These are phyloP conservation scores for Caenorhabditis inopinata DNA, from an alignment of 1,140 invertebrate species.

Conservation along the genomic window DNA sequence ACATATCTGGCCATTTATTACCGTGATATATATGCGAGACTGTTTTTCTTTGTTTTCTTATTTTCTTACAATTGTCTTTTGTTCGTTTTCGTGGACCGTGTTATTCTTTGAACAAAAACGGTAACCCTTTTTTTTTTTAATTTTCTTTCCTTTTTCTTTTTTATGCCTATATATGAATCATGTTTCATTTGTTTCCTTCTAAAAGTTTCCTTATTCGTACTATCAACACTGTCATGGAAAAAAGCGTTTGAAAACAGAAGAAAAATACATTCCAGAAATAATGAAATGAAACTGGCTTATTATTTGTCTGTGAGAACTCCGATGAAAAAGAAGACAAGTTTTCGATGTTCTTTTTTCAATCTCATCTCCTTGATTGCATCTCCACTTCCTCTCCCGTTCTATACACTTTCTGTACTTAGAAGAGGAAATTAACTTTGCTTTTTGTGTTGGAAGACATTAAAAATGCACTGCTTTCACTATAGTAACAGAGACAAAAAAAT, in stretches of 20 bases:
- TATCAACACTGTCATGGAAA: neutral
- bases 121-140: slow-evolving; percentile 8
- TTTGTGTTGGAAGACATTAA: neutral
- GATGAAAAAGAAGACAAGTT: neutral
- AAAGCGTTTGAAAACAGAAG: neutral
- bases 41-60: neutral
- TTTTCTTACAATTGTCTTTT: neutral
- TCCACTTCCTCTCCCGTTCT: neutral
- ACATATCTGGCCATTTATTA: neutral
- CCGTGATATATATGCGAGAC: no score
- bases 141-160: neutral
- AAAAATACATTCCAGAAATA: neutral
- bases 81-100: neutral
- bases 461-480: no score
- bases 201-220: no score
- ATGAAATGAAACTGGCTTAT: no score
- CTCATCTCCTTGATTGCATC: slow-evolving; percentile 25
- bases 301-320: slow-evolving; percentile 7
- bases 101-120: neutral
- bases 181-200: neutral
- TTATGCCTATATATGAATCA: slow-evolving; percentile 6
- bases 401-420: neutral
- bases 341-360: neutral
- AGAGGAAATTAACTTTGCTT: neutral
- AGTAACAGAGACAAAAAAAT: neutral